Evolutionary conservation across 2,113 vertebrate genomes (phyloP).

Genomic region (Bostrychus sinensis): DNA sequence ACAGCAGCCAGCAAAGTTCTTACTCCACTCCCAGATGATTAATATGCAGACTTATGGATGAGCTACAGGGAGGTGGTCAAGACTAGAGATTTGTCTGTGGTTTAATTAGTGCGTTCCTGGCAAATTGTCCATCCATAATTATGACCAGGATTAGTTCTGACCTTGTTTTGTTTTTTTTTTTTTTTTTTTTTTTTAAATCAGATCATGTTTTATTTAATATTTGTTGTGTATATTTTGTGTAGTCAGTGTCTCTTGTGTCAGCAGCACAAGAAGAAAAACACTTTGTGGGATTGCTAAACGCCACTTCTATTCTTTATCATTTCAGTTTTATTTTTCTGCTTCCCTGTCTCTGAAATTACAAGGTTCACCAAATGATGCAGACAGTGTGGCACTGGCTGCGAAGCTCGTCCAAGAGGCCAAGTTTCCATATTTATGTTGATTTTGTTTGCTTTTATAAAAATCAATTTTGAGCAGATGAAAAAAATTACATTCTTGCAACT

Average conservation of each 20-base stretch:
- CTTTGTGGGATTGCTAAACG: constrained; percentile 49
- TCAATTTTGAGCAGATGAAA: constrained; percentile 61
- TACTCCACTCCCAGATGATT: constrained; percentile 66
- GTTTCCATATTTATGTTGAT: constrained; percentile 69
- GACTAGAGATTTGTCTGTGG: constrained; percentile 73
- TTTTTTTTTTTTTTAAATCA: constrained; percentile 77
- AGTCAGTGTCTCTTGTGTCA: constrained; percentile 52
- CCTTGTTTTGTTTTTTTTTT: constrained; percentile 80
- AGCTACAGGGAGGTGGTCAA: constrained; percentile 64
- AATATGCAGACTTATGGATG: constrained; percentile 71
- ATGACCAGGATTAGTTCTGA: constrained; percentile 72
- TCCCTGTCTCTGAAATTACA: constrained; percentile 61
- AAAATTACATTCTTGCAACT: constrained; percentile 53
- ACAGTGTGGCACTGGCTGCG: constrained; percentile 47
- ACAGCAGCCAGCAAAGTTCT: constrained; percentile 33
- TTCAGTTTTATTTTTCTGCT: constrained; percentile 66
- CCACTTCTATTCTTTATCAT: constrained; percentile 59
- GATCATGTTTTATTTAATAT: constrained; percentile 81
- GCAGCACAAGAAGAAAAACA: constrained; percentile 39
- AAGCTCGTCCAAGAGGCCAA: constrained; percentile 55
- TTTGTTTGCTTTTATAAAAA: constrained; percentile 71
- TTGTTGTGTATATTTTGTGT: constrained; percentile 72
- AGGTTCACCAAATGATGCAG: constrained; percentile 47
- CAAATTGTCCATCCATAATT: constrained; percentile 78
- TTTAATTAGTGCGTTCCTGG: constrained; percentile 81